Percentiles rank a stretch among this genome's conserved stretches.
These are phyloP conservation scores for Dunckerocampus dactyliophorus DNA, from an alignment of 2,113 vertebrate genomes.

Conservation along the genomic window DNA sequence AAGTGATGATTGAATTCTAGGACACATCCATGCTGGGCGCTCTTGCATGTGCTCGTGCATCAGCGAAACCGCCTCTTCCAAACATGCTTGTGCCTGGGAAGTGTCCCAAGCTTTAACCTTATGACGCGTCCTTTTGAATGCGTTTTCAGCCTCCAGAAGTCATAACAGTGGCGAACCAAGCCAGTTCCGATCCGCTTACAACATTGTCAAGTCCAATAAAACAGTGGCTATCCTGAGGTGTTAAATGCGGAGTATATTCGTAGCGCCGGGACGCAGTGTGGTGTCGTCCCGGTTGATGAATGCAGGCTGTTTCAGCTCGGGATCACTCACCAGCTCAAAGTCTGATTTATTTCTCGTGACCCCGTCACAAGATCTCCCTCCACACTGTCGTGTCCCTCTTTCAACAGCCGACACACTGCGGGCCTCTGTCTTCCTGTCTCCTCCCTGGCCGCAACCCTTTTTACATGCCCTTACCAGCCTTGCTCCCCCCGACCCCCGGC, in stretches of 20 bases:
- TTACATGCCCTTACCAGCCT: conserved; percentile 35
- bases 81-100: too few species aligned
- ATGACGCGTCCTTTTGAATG: too few species aligned
- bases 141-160: too few species aligned
- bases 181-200: too few species aligned
- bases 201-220: background rate
- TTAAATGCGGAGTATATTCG: conserved; percentile 21
- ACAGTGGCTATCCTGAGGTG: conserved; percentile 8
- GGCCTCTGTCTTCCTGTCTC: conserved; percentile 49
- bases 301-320: conserved; percentile 27
- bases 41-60: too few species aligned
- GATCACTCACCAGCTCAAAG: conserved; percentile 55
- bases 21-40: too few species aligned
- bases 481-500: conserved; percentile 6
- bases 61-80: too few species aligned
- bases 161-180: too few species aligned
- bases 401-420: conserved; percentile 54
- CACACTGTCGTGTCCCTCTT: conserved; percentile 44
- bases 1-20: too few species aligned
- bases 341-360: conserved; percentile 76
- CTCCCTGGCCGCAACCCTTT: conserved; percentile 36
- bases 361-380: conserved; percentile 69
- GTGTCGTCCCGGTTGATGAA: conserved; percentile 23
- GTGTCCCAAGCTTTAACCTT: too few species aligned
- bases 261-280: conserved; percentile 12